Conservation (phyloP, 1,140 invertebrate genomes). For the Nomia melanderi region DNA sequence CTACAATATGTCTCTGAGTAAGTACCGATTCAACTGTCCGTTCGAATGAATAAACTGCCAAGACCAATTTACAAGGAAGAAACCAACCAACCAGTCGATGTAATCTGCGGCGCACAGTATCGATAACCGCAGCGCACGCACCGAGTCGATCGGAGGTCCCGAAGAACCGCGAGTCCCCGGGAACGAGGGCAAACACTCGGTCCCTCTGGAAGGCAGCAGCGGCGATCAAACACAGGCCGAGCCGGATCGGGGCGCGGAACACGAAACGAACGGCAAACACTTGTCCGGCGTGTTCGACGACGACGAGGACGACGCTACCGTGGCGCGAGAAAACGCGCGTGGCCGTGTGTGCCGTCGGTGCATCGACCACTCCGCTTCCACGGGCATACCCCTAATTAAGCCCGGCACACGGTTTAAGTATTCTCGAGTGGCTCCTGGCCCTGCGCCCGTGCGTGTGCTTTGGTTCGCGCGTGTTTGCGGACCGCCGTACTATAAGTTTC, state of each 20-base stretch:
- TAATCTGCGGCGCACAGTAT: no score
- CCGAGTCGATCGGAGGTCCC: no score
- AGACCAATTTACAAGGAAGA: no score
- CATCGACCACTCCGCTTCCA: constrained; percentile 40
- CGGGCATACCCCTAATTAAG: constrained; percentile 62
- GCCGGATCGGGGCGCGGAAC: constrained; percentile 8
- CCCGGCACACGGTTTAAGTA: constrained; percentile 58
- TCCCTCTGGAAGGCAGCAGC: constrained; percentile 17
- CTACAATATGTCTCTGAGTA: no score
- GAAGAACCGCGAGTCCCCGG: constrained; percentile 1
- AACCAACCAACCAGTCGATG: no score
- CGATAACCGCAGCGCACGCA: no score
- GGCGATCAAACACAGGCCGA: constrained; percentile 1
- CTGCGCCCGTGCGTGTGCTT: constrained; percentile 28
- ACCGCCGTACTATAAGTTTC: constrained; percentile 41
- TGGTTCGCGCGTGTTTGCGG: constrained; percentile 25
- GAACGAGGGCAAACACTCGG: constrained; percentile 62
- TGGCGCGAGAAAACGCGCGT: constrained; percentile 57
- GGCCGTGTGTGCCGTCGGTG: constrained; percentile 34
- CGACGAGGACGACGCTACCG: background rate
- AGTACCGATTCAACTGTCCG: no score
- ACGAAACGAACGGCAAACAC: constrained; percentile 47
- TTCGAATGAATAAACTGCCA: no score
- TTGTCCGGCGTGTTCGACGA: constrained; percentile 14
- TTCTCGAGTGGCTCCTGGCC: constrained; percentile 32